Conservation (phyloP, 2,113 vertebrate species). For the Sebastes schlegelii region DNA sequence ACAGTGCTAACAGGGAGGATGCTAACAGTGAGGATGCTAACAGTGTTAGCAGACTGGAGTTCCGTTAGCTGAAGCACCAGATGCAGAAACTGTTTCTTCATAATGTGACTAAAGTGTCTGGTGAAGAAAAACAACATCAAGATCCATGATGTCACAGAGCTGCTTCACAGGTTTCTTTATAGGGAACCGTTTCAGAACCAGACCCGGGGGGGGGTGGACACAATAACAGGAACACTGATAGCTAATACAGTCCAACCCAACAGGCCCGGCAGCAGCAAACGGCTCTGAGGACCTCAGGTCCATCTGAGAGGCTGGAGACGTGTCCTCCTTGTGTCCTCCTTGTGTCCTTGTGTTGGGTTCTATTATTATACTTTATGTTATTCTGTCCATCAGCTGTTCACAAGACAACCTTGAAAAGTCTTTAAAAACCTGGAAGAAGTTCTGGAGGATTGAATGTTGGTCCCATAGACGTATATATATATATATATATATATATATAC, state of each 20-base stretch:
- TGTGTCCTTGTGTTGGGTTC: background rate
- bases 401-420: background rate
- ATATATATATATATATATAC: no score
- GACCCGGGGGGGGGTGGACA: background rate
- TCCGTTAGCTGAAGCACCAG: constrained; percentile 16
- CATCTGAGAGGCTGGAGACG: background rate
- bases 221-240: constrained; percentile 10
- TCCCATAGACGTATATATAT: no score
- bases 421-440: background rate
- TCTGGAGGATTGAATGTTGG: background rate
- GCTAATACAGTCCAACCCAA: background rate
- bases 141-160: constrained; percentile 52
- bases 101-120: constrained; percentile 37
- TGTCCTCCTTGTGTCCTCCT: no score
- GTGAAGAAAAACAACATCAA: constrained; percentile 50
- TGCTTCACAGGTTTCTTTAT: constrained; percentile 42
- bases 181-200: constrained; percentile 38
- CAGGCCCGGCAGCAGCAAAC: background rate
- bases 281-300: background rate
- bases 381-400: background rate
- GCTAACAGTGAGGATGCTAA: no score
- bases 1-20: no score
- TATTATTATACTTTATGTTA: background rate
- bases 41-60: constrained; percentile 16
- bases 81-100: constrained; percentile 44